Evolutionary conservation across 2,113 vertebrate species (phyloP).

Genomic region (Rana temporaria): DNA sequence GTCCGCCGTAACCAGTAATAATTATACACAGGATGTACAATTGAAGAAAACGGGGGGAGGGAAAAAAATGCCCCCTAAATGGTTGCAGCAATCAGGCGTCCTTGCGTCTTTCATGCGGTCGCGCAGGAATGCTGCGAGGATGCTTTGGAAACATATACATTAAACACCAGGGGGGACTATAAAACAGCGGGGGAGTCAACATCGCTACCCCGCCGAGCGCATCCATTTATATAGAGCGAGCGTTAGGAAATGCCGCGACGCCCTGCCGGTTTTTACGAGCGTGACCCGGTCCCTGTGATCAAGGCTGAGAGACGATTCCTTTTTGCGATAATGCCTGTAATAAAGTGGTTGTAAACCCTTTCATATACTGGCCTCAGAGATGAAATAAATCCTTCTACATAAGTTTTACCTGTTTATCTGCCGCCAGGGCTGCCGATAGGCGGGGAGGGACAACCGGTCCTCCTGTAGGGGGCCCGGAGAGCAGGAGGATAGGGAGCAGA

Average conservation of each 20-base stretch:
- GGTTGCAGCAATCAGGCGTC: neutral
- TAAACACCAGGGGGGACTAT: neutral
- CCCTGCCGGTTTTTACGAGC: constrained; percentile 17
- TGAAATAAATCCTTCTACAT: no score
- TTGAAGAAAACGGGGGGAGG: neutral
- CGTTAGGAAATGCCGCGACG: neutral
- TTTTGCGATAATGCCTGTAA: no score
- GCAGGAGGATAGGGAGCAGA: no score
- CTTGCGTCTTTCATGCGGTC: neutral
- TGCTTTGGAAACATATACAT: neutral
- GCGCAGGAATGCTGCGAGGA: neutral
- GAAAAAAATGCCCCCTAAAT: neutral
- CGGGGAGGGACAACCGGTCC: no score
- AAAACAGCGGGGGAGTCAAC: neutral
- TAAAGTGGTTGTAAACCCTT: no score
- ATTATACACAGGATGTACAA: neutral
- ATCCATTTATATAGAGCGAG: neutral
- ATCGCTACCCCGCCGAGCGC: neutral
- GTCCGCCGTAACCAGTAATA: neutral
- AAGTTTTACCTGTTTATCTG: no score
- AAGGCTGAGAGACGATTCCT: neutral
- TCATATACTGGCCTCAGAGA: no score
- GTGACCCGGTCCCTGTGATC: neutral
- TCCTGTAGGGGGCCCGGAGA: no score
- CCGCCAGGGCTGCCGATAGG: no score